Percentiles rank a stretch among this genome's conserved stretches.
phyloP scores from a whole-genome alignment of 2,888 invertebrate species.

The Athetis lepigone region DNA sequence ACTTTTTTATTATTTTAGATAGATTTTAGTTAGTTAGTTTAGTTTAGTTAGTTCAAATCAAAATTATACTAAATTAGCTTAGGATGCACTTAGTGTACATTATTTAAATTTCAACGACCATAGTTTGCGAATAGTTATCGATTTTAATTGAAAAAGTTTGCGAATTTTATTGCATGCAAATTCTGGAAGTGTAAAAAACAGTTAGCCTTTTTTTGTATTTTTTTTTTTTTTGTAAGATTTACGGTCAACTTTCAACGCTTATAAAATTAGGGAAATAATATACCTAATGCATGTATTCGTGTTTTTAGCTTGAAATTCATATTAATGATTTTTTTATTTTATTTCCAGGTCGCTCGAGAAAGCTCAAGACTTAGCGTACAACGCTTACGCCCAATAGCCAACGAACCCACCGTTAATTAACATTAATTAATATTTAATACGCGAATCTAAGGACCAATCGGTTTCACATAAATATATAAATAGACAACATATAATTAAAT shows the following conservation, averaged over 20 bases:
- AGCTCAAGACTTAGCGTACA: conserved; percentile 91
- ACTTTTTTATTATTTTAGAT: conserved; percentile 52
- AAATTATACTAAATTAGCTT: not conserved
- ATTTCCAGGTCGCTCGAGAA: conserved; percentile 86
- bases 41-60: not conserved
- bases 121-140: not conserved
- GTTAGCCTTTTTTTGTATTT: not conserved
- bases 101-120: not conserved
- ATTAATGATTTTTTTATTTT: conserved; percentile 51
- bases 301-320: not conserved
- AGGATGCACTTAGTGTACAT: not conserved
- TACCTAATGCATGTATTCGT: not conserved
- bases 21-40: not conserved
- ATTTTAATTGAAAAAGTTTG: not conserved
- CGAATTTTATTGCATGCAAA: conserved; percentile 10
- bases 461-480: conserved; percentile 60
- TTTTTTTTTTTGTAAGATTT: not conserved
- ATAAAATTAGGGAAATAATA: not conserved
- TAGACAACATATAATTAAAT: conserved; percentile 60
- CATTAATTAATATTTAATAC: conserved; percentile 60
- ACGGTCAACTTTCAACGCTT: conserved; percentile 9
- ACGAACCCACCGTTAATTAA: conserved; percentile 73
- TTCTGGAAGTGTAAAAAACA: not conserved
- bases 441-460: conserved; percentile 63
- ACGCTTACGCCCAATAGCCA: conserved; percentile 88